Percentiles rank a stretch among this genome's conserved stretches.
phyloP scores from a whole-genome alignment of 2,888 invertebrate genomes.

The Eristalinus sepulchralis region DNA sequence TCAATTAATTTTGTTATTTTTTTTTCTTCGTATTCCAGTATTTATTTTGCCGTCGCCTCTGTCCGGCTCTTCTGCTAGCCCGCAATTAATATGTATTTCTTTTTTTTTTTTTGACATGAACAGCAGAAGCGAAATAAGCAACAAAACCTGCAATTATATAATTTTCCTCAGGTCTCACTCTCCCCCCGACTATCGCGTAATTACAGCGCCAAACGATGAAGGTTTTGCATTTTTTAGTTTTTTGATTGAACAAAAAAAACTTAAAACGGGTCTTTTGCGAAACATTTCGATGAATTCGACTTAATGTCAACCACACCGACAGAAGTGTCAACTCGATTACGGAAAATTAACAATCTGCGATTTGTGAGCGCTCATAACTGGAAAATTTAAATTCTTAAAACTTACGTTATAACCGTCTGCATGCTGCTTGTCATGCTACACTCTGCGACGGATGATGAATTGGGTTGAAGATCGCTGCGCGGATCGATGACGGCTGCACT shows the following conservation, averaged over 20 bases:
- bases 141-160: conserved; percentile 37
- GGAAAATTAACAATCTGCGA: background rate
- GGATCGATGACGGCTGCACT: background rate
- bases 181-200: background rate
- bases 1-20: conserved; percentile 40
- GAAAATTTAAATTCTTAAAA: conserved; percentile 33
- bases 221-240: background rate
- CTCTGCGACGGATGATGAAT: background rate
- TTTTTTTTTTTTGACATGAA: background rate
- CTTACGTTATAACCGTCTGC: conserved; percentile 71
- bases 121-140: background rate
- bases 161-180: background rate
- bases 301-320: background rate
- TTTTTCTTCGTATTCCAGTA: background rate
- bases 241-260: background rate
- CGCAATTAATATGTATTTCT: conserved; percentile 1
- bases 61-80: background rate
- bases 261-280: conserved; percentile 15
- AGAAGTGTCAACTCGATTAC: background rate
- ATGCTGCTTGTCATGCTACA: conserved; percentile 67
- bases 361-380: conserved; percentile 5
- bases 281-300: background rate
- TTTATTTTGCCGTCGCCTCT: background rate
- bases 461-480: conserved; percentile 11
- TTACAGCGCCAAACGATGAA: conserved; percentile 21